Percentiles rank a stretch among this genome's conserved stretches.
Conservation (phyloP, 1,140 invertebrate species). For the Mya arenaria region DNA sequence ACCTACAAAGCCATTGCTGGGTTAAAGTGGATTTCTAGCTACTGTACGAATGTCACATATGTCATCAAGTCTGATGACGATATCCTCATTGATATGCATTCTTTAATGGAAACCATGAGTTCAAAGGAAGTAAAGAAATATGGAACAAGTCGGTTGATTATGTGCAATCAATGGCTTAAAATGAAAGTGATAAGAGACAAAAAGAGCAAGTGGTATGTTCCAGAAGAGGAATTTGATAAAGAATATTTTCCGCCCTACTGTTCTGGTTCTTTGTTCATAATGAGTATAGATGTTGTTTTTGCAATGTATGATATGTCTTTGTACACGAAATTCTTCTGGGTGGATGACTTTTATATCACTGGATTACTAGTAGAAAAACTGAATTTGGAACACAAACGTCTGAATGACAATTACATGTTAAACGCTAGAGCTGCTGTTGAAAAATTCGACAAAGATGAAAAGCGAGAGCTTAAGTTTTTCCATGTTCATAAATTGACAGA, state of each 20-base stretch:
- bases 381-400: conserved; percentile 50
- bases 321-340: conserved; percentile 72
- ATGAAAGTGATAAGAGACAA: conserved; percentile 72
- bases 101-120: conserved; percentile 85
- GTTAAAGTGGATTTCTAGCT: conserved; percentile 90
- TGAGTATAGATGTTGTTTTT: conserved; percentile 74
- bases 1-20: conserved; percentile 93
- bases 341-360: conserved; percentile 79
- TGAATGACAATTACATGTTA: conserved; percentile 52
- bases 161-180: conserved; percentile 68
- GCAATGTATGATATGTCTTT: conserved; percentile 69
- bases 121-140: conserved; percentile 48
- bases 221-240: conserved; percentile 71
- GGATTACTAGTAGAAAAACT: conserved; percentile 69
- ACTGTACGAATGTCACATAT: conserved; percentile 83
- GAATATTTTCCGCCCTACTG: conserved; percentile 79
- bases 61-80: conserved; percentile 84
- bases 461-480: conserved; percentile 44
- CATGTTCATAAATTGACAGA: conserved; percentile 42
- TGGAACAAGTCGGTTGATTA: conserved; percentile 49
- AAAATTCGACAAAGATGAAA: conserved; percentile 43
- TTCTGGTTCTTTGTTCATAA: conserved; percentile 77
- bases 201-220: conserved; percentile 78
- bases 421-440: conserved; percentile 40
- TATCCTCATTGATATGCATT: conserved; percentile 77